phyloP scores from a whole-genome alignment of 2,113 vertebrate genomes.

The Ictalurus punctatus region DNA sequence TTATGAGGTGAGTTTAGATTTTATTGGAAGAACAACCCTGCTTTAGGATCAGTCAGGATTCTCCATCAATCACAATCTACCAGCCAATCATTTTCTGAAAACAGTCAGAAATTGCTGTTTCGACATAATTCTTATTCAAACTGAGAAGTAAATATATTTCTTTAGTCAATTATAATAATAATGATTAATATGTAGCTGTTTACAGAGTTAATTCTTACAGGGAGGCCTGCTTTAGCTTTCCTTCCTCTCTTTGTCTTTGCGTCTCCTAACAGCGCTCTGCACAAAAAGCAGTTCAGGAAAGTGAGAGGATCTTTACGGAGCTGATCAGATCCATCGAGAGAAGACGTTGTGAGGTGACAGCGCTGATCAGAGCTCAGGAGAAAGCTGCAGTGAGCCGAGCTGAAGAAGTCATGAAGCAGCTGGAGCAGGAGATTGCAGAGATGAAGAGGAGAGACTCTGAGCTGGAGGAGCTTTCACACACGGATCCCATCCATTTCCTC shows the following conservation, averaged over 20 bases:
- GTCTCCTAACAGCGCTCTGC: background rate
- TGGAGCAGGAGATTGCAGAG: slow-evolving; percentile 1
- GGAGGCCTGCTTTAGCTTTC: background rate
- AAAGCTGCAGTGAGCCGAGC: slow-evolving; percentile 21
- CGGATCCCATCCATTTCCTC: background rate
- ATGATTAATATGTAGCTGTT: background rate
- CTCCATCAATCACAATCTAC: background rate
- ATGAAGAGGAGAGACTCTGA: background rate
- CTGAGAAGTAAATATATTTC: background rate
- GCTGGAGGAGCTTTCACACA: background rate
- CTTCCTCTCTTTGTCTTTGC: background rate
- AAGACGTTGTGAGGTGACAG: background rate
- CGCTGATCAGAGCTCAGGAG: background rate
- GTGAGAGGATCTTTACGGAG: background rate
- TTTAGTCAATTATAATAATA: background rate
- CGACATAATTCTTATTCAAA: background rate
- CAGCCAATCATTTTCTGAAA: background rate
- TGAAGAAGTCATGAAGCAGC: background rate
- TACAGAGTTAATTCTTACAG: background rate
- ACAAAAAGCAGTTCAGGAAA: background rate
- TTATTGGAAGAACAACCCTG: background rate
- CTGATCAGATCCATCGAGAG: slow-evolving; percentile 3
- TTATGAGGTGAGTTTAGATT: slow-evolving; percentile 8
- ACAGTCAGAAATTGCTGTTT: background rate
- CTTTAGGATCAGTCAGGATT: background rate